Evolutionary conservation across 2,888 invertebrate genomes (phyloP).

Genomic region (Phortica okadai): DNA sequence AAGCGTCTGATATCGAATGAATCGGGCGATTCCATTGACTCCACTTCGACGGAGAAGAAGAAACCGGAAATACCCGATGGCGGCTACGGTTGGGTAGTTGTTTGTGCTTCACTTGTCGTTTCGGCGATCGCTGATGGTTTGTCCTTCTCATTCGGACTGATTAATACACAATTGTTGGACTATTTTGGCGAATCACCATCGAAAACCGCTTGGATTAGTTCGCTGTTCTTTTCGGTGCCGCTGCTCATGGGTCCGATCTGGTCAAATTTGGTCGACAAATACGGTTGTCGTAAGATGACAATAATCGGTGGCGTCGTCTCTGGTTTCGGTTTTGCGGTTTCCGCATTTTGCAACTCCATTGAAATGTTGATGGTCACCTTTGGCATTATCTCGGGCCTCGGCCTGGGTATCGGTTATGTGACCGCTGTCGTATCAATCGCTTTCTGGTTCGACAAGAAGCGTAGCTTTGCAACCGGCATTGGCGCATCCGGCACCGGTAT

Average conservation of each 20-base stretch:
- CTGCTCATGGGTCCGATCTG: slow-evolving; percentile 83
- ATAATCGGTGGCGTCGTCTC: slow-evolving; percentile 85
- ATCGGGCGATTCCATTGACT: slow-evolving; percentile 74
- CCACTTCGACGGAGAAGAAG: slow-evolving; percentile 73
- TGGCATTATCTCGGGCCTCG: slow-evolving; percentile 89
- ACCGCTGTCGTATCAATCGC: slow-evolving; percentile 94
- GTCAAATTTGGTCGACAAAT: slow-evolving; percentile 89
- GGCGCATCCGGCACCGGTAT: slow-evolving; percentile 93
- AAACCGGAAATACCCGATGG: slow-evolving; percentile 76
- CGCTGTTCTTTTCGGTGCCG: slow-evolving; percentile 92
- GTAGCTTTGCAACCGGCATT: slow-evolving; percentile 90
- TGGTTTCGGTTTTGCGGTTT: slow-evolving; percentile 85
- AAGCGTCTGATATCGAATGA: slow-evolving; percentile 74
- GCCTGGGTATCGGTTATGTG: slow-evolving; percentile 88
- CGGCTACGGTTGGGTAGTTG: slow-evolving; percentile 80
- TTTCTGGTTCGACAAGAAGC: slow-evolving; percentile 93
- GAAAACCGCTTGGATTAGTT: slow-evolving; percentile 93
- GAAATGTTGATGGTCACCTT: slow-evolving; percentile 90
- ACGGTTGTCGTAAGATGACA: slow-evolving; percentile 88
- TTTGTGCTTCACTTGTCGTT: slow-evolving; percentile 88
- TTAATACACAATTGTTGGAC: slow-evolving; percentile 88
- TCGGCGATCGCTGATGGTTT: slow-evolving; percentile 95
- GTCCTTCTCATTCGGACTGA: slow-evolving; percentile 93
- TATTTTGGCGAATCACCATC: slow-evolving; percentile 89
- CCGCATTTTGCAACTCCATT: slow-evolving; percentile 83